phyloP scores from a whole-genome alignment of 2,888 invertebrate species.

The Poecilus cupreus region DNA sequence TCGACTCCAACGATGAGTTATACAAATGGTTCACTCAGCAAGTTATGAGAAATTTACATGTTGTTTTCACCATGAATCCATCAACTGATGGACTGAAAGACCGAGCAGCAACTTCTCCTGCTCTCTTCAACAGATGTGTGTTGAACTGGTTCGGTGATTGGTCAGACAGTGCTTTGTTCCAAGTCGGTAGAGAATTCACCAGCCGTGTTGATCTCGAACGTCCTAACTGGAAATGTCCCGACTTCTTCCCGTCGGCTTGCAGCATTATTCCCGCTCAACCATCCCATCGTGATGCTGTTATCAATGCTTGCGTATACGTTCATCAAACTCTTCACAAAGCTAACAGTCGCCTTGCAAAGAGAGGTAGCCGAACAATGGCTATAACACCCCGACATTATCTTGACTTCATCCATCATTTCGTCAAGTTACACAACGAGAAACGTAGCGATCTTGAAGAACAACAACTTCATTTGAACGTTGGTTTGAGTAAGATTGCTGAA shows the following conservation, averaged over 20 bases:
- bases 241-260: conserved; percentile 93
- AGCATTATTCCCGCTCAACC: conserved; percentile 83
- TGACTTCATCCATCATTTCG: conserved; percentile 99
- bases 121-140: conserved; percentile 98
- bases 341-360: conserved; percentile 90
- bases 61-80: conserved; percentile 99
- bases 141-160: conserved; percentile 99
- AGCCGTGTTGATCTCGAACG: conserved; percentile 95
- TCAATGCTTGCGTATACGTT: conserved; percentile 98
- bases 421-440: conserved; percentile 97
- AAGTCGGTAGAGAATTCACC: conserved; percentile 98
- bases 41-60: conserved; percentile 99
- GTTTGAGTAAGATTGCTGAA: conserved; percentile 98
- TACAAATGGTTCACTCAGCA: conserved; percentile 99
- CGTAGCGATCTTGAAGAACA: conserved; percentile 98
- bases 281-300: conserved; percentile 95
- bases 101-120: conserved; percentile 98
- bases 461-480: conserved; percentile 98
- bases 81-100: conserved; percentile 98
- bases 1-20: conserved; percentile 98
- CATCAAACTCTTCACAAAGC: conserved; percentile 98
- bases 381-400: conserved; percentile 98
- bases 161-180: conserved; percentile 96
- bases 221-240: conserved; percentile 89
- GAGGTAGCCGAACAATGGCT: conserved; percentile 96